Percentiles rank a stretch among this genome's conserved stretches.
Evolutionary conservation across 2,113 vertebrate species (phyloP).

Genomic region (Leuciscus idus): DNA sequence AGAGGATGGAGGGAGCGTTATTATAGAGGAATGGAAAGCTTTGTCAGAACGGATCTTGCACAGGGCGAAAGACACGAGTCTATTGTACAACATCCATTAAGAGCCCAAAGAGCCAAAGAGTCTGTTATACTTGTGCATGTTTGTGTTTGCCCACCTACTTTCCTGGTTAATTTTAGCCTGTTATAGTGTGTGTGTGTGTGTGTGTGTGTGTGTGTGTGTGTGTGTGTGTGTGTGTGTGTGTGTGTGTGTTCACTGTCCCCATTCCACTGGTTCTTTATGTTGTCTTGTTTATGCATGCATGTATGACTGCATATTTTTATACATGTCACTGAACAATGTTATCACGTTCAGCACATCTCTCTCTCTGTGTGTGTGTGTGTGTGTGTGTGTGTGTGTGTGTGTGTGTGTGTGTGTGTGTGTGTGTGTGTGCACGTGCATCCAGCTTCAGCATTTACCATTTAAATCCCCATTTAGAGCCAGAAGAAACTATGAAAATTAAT

Average conservation of each 20-base stretch:
- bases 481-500: background rate
- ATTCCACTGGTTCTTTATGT: background rate
- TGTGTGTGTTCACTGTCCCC: background rate
- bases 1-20: background rate
- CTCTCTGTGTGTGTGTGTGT: no score
- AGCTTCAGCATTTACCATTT: background rate
- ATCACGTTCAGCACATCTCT: background rate
- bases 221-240: background rate
- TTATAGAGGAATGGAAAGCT: background rate
- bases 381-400: background rate
- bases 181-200: background rate
- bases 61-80: background rate
- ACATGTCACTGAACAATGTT: constrained; percentile 21
- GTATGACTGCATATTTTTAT: background rate
- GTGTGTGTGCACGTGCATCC: background rate
- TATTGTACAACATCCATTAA: constrained; percentile 12
- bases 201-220: background rate
- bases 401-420: background rate
- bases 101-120: background rate
- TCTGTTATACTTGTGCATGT: background rate
- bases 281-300: background rate
- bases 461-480: background rate
- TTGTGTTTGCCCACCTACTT: background rate
- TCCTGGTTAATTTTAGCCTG: background rate
- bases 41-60: background rate